A percentile compares a stretch with the other conserved stretches of the same genome.
These are phyloP conservation scores for Gymnothorax reevesii DNA, from an alignment of 2,797 vertebrate species.

Conservation along the genomic window DNA sequence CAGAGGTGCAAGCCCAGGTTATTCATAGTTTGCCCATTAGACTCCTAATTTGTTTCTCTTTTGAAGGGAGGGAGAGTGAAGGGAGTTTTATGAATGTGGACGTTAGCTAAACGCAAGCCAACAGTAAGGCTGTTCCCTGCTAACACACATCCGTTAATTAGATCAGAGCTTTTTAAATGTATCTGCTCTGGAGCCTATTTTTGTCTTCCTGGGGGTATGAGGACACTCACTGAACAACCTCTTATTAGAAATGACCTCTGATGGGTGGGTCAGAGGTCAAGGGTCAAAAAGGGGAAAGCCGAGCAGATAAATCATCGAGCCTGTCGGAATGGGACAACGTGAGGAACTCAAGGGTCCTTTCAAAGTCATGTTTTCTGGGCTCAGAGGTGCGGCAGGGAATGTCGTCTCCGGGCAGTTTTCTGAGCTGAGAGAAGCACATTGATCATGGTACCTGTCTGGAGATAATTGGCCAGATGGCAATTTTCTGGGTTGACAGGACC, in stretches of 20 bases:
- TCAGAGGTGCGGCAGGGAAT: background rate
- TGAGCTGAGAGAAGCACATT: background rate
- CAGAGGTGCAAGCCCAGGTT: background rate
- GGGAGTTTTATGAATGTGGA: background rate
- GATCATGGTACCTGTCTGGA: background rate
- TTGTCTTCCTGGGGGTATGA: background rate
- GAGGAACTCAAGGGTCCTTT: background rate
- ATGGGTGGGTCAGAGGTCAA: background rate
- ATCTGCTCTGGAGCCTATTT: background rate
- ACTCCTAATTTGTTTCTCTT: background rate
- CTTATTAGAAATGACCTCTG: background rate
- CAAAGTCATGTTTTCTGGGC: background rate
- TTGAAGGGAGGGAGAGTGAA: background rate
- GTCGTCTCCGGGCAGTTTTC: background rate
- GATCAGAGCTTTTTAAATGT: background rate
- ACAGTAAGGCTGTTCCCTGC: background rate
- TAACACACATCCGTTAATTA: background rate
- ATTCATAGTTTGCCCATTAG: background rate
- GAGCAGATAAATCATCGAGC: constrained; percentile 2
- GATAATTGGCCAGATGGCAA: background rate
- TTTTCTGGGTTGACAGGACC: too few relatives aligned
- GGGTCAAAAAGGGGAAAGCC: background rate
- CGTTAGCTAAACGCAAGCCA: constrained; percentile 6
- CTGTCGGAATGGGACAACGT: background rate
- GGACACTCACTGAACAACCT: background rate